Evolutionary conservation across 2,888 invertebrate genomes (phyloP).

Genomic region (Lacanobia oleracea): DNA sequence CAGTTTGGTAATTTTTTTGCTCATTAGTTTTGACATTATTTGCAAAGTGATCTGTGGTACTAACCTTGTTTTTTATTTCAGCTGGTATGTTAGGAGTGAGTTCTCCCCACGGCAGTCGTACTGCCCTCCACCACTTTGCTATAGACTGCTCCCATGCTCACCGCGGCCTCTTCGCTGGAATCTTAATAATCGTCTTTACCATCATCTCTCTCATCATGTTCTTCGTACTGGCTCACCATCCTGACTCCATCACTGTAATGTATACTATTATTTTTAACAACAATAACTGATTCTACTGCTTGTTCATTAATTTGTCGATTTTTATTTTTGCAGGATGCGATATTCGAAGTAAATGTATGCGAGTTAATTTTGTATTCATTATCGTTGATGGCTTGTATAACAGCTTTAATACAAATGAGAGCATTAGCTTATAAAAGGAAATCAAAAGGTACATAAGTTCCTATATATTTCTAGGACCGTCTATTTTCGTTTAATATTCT

Average conservation of each 20-base stretch:
- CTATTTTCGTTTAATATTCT: neutral
- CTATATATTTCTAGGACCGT: neutral
- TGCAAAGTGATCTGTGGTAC: neutral
- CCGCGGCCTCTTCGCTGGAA: conserved; percentile 94
- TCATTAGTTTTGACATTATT: neutral
- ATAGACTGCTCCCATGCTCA: conserved; percentile 96
- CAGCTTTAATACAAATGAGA: conserved; percentile 93
- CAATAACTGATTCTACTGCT: neutral
- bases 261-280: conserved; percentile 34
- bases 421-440: conserved; percentile 92
- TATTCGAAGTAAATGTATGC: conserved; percentile 94
- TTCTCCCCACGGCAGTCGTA: conserved; percentile 83
- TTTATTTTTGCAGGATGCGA: conserved; percentile 88
- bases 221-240: conserved; percentile 94
- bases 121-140: conserved; percentile 92
- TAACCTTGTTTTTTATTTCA: conserved; percentile 70
- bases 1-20: conserved; percentile 82
- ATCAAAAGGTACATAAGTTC: conserved; percentile 83
- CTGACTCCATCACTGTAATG: conserved; percentile 90
- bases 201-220: conserved; percentile 97
- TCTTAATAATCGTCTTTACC: conserved; percentile 94
- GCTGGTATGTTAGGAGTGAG: conserved; percentile 90
- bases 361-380: conserved; percentile 94
- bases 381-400: conserved; percentile 91
- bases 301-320: neutral